Percentiles rank a stretch among this genome's conserved stretches.
phyloP scores from a whole-genome alignment of 2,888 invertebrate genomes.

The Cephus pulcher region DNA sequence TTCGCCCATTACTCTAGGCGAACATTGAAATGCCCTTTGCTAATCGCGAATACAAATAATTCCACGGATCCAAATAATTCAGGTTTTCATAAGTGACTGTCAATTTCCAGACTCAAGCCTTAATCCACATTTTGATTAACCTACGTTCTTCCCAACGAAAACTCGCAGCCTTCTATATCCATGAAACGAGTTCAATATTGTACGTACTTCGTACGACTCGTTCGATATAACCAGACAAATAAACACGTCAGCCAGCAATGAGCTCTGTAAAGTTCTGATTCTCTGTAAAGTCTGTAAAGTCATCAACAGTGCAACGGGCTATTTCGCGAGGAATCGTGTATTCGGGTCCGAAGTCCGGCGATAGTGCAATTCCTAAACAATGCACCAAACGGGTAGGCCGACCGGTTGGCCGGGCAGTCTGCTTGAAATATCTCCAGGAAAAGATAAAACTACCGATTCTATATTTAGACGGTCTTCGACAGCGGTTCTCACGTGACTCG shows the following conservation, averaged over 20 bases:
- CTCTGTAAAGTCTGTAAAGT: not conserved
- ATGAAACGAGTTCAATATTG: not conserved
- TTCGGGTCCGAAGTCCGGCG: not conserved
- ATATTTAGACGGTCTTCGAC: constrained; percentile 42
- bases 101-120: not conserved
- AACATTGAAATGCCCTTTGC: not conserved
- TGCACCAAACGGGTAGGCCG: constrained; percentile 11
- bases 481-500: constrained; percentile 34
- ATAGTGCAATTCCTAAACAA: constrained; percentile 31
- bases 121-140: not conserved
- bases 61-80: not conserved
- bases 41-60: not conserved
- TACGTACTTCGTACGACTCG: not conserved
- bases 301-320: not conserved
- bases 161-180: not conserved
- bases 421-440: constrained; percentile 44
- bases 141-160: not conserved
- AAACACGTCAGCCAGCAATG: not conserved
- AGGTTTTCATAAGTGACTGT: not conserved
- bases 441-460: constrained; percentile 46
- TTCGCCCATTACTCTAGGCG: too few relatives aligned
- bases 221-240: not conserved
- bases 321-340: not conserved
- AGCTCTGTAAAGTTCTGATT: not conserved
- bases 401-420: constrained; percentile 11